Evolutionary conservation across 2,888 invertebrate species (phyloP).

Genomic region (Ophion obscuratus): DNA sequence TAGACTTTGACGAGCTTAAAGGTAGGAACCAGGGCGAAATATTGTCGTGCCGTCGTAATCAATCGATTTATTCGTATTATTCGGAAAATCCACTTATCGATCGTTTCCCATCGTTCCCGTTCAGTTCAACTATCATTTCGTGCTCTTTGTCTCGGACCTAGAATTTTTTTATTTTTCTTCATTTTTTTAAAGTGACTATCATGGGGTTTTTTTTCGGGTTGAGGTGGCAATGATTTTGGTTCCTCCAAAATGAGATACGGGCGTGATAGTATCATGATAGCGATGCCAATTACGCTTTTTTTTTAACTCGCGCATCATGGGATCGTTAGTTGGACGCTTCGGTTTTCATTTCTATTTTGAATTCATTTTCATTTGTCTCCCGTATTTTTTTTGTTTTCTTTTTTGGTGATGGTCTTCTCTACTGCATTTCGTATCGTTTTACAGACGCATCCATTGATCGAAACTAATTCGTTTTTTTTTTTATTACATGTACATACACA

Average conservation of each 20-base stretch:
- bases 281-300: no score
- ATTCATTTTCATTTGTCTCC: constrained; percentile 66
- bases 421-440: constrained; percentile 55
- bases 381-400: constrained; percentile 52
- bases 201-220: constrained; percentile 18
- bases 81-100: constrained; percentile 57
- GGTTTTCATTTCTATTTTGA: constrained; percentile 28
- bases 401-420: constrained; percentile 80
- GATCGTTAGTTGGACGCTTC: constrained; percentile 47
- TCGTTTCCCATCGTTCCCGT: constrained; percentile 58
- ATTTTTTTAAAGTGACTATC: constrained; percentile 13
- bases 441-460: constrained; percentile 58
- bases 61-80: constrained; percentile 69
- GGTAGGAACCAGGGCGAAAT: constrained; percentile 85
- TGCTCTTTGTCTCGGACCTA: constrained; percentile 53
- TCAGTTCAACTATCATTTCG: constrained; percentile 53
- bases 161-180: constrained; percentile 9
- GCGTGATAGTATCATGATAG: background rate
- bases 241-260: constrained; percentile 26
- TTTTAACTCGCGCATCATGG: constrained; percentile 32
- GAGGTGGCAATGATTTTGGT: constrained; percentile 23
- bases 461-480: constrained; percentile 40
- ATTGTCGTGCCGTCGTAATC: constrained; percentile 73
- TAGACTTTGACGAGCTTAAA: constrained; percentile 91
- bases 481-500: constrained; percentile 28